Base-by-base conservation (phyloP, 2,797 vertebrate genomes). In the Platyrinchus mystaceus region DNA sequence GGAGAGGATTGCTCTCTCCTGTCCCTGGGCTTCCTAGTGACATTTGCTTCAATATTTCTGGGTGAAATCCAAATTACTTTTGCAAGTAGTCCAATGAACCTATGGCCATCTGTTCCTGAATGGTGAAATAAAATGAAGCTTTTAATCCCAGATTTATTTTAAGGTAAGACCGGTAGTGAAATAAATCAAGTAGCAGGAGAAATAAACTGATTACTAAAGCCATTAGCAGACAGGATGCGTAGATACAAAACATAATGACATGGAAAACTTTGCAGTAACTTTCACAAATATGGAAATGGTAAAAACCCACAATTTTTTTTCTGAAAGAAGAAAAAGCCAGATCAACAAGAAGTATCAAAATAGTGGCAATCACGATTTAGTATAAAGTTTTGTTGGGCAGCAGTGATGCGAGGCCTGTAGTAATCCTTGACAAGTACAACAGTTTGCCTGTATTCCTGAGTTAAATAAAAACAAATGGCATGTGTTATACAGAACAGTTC, bases 61-160 rank as follows among this genome's bases (percentile, higher is more conserved):
- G 10, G 26, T 44, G 68, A 94, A 95, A 76, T 55, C 12, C 27
- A 82, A 58, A 87, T 59, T 78, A 68, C 7, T 60, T 82, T 73
- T 50, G 4, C 43, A 81, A 74, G 39, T 56, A 84, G 44, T 39
- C 41, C 53, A 75, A 36, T 0, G 2, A 89, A 77, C 36, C 32
- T 44, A 59, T 39, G 44, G 23, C 19, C 91, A 28, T 41, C 34
- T 82, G 9, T 10, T 85, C 30, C 67, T 75, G 47, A 88, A 46
- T 17, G 12, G 22, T 46, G 52, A 84, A 87, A 74, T 14, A 32
- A 69, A 88, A 71, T 39, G 5, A 73, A 56, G 17, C 14, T 66
- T 94, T 89, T 81, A 89, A 75, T 87, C 26, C n/a, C 26, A 37
- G 37, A 82, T 62, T 89, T 86, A 46, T 81, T 87, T 80, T 77